Conservation (phyloP, 2,888 invertebrate genomes). For the Hetaerina titia region DNA sequence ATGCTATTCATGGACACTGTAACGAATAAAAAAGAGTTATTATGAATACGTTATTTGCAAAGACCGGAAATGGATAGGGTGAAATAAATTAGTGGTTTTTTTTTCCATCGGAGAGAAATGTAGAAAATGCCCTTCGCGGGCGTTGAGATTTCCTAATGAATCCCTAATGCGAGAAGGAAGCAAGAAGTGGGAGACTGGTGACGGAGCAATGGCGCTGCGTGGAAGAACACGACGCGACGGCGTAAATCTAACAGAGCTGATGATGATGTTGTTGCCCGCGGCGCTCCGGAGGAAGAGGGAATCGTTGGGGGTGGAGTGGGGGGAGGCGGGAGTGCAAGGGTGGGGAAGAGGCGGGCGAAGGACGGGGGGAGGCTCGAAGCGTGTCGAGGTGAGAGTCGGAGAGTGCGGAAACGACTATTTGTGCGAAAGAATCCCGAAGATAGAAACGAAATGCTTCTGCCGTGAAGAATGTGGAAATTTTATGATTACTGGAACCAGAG, state of each 20-base stretch:
- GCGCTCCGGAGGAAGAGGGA: background rate
- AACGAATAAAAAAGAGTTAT: too few relatives aligned
- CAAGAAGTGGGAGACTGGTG: background rate
- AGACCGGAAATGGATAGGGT: background rate
- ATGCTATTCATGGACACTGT: too few relatives aligned
- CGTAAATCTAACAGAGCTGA: background rate
- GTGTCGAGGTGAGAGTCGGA: background rate
- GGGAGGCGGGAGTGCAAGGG: too few relatives aligned
- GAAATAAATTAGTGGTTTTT: background rate
- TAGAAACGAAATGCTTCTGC: background rate
- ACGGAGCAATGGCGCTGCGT: background rate
- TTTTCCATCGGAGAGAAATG: background rate
- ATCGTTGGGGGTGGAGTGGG: background rate
- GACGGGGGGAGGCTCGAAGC: background rate
- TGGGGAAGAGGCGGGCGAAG: background rate
- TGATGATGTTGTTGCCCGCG: background rate
- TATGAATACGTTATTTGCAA: too few relatives aligned
- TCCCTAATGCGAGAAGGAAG: background rate
- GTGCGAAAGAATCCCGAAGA: background rate
- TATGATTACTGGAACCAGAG: slow-evolving; percentile 15
- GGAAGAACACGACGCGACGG: background rate
- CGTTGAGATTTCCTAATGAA: background rate
- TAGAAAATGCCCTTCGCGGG: background rate
- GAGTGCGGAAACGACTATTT: background rate
- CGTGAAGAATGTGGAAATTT: background rate